A percentile compares a stretch with the other conserved stretches of the same genome.
Conservation (phyloP, 2,797 vertebrate species). For the Holocentrus rufus region DNA sequence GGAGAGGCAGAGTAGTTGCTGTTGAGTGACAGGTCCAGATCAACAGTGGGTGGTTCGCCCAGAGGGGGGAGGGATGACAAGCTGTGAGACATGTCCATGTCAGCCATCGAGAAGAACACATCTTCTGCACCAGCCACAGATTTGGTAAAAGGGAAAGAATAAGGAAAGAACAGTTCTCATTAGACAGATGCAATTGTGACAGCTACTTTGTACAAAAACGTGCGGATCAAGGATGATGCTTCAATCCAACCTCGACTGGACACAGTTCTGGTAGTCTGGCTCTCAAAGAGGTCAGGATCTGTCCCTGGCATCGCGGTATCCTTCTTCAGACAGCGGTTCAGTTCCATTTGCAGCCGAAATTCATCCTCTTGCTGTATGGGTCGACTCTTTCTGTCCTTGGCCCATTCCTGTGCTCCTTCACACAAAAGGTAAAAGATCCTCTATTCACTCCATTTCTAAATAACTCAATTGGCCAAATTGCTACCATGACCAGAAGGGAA, state of each 20-base stretch:
- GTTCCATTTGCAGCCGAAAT: slow-evolving; percentile 95
- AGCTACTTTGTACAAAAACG: background rate
- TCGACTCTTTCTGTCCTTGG: slow-evolving; percentile 92
- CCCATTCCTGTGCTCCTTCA: slow-evolving; percentile 87
- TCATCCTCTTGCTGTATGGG: slow-evolving; percentile 99
- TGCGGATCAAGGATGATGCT: background rate
- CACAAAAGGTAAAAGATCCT: slow-evolving; percentile 26
- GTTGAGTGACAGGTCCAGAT: slow-evolving; percentile 94
- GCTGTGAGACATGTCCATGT: slow-evolving; percentile 99
- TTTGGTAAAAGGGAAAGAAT: background rate
- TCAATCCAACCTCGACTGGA: slow-evolving; percentile 89
- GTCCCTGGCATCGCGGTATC: slow-evolving; percentile 83
- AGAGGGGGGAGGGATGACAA: slow-evolving; percentile 96
- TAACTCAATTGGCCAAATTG: background rate
- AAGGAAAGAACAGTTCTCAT: slow-evolving; percentile 23
- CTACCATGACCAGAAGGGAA: slow-evolving; percentile 7
- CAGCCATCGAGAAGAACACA: slow-evolving; percentile 99
- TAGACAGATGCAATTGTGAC: slow-evolving; percentile 5
- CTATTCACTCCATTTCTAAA: slow-evolving; percentile 3
- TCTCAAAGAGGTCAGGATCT: slow-evolving; percentile 93
- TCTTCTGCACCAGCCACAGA: slow-evolving; percentile 86
- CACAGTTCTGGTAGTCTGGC: slow-evolving; percentile 89
- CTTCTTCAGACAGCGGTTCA: slow-evolving; percentile 95
- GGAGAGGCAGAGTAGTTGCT: slow-evolving; percentile 93
- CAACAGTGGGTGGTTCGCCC: slow-evolving; percentile 94